phyloP scores from a whole-genome alignment of 2,888 invertebrate species.

The Nemotelus pantherinus region DNA sequence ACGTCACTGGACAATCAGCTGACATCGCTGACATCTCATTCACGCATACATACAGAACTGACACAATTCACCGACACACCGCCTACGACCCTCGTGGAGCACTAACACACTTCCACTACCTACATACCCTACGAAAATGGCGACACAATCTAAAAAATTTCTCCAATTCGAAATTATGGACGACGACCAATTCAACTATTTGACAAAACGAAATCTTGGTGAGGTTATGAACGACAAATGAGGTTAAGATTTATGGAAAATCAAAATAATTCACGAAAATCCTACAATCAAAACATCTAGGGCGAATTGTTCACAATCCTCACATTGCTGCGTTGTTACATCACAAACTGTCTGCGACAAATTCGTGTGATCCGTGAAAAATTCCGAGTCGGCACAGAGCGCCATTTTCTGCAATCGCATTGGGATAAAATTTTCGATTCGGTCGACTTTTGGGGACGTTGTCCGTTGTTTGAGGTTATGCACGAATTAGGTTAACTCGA shows the following conservation, averaged over 20 bases:
- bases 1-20: no score
- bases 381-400: not conserved
- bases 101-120: no score
- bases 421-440: not conserved
- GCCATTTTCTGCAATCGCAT: slow-evolving; percentile 26
- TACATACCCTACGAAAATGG: slow-evolving; percentile 34
- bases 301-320: not conserved
- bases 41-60: no score
- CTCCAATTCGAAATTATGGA: slow-evolving; percentile 22
- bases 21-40: no score
- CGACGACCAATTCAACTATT: not conserved
- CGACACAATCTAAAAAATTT: slow-evolving; percentile 19
- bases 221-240: slow-evolving; percentile 50
- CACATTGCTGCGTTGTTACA: slow-evolving; percentile 37
- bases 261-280: slow-evolving; percentile 28
- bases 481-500: slow-evolving; percentile 49
- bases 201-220: slow-evolving; percentile 27
- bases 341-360: slow-evolving; percentile 25
- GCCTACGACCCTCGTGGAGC: no score
- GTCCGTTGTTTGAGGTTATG: slow-evolving; percentile 49
- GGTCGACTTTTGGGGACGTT: not conserved
- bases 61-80: no score
- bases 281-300: not conserved
- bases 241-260: slow-evolving; percentile 49
- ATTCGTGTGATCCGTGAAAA: not conserved